Base-by-base conservation (phyloP, 1,140 invertebrate genomes). In the Drosophila mauritiana region DNA sequence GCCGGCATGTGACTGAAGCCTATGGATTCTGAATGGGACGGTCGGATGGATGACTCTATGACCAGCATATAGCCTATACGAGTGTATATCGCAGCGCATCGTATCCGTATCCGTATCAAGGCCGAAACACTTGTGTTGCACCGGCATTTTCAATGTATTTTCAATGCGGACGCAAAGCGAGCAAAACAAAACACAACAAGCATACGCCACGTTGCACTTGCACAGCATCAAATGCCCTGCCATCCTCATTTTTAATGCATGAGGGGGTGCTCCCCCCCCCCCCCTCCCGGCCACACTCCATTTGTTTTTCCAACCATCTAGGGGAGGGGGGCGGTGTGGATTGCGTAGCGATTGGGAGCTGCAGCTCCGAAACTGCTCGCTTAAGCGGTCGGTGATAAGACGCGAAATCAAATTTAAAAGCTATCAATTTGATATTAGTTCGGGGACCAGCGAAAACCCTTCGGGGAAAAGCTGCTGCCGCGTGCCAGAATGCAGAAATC, bases 351-450 rank as follows among this genome's bases (percentile, higher is more conserved):
- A 58, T 49, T 34, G 27, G 31, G 31, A 15, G 31, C 15, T 11
- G 27, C 31, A 31, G 31, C 59, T 42, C 37, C 59, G 20, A 77
- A 90, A 57, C 82, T 77, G 84, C 52, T 69, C 52, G 73, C 64
- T 69, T 72, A 70, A 72, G 68, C 80, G 84, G 75, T 89, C 61
- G 80, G 84, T 84, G 84, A 80, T 90, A 89, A 89, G 84, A 89
- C 77, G 84, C 77, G 84, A 73, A 90, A 89, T 90, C 84, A 89
- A 89, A 89, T 89, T 89, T 89, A 89, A 89, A 89, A 89, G 84
- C 84, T 90, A 89, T 89, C 84, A 89, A 89, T 89, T 89, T 85
- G 85, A 90, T 89, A 89, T 89, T 89, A 89, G 85, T 73, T 90
- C 43, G 51, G 84, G 85, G 83, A 86, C 80, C 62, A 27, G 39